phyloP scores from a whole-genome alignment of 2,113 vertebrate species.

The Pseudorasbora parva region DNA sequence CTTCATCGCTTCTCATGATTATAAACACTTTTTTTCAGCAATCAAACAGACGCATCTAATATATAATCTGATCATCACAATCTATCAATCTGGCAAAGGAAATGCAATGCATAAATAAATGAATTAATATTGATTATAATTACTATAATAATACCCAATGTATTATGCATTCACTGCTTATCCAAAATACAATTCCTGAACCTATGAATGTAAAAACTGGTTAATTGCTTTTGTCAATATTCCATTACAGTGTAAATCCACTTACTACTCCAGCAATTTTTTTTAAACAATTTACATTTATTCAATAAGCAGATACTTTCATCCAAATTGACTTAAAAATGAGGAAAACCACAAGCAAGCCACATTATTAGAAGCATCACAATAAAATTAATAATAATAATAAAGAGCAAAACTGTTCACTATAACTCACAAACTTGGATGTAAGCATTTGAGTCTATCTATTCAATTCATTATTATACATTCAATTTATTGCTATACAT shows the following conservation, averaged over 20 bases:
- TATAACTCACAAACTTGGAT: background rate
- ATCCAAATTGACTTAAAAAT: conserved; percentile 4
- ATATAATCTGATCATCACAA: background rate
- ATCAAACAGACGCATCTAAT: background rate
- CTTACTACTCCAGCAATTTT: background rate
- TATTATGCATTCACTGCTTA: conserved; percentile 29
- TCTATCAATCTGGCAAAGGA: background rate
- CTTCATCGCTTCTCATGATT: background rate
- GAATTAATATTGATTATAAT: conserved; percentile 14
- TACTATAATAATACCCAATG: background rate
- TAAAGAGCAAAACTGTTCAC: background rate
- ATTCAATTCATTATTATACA: background rate
- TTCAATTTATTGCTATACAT: background rate
- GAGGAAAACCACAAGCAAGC: conserved; percentile 2
- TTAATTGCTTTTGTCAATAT: conserved; percentile 32
- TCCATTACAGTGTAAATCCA: conserved; percentile 17
- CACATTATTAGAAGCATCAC: background rate
- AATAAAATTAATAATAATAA: background rate
- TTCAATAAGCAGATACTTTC: conserved; percentile 12
- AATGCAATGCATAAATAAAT: background rate
- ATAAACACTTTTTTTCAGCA: no score
- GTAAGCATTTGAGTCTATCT: background rate
- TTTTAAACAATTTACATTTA: conserved; percentile 1
- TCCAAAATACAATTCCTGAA: conserved; percentile 22
- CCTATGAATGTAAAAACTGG: conserved; percentile 31